Conservation (phyloP, 2,113 vertebrate species). For the Daphoenositta chrysoptera region DNA sequence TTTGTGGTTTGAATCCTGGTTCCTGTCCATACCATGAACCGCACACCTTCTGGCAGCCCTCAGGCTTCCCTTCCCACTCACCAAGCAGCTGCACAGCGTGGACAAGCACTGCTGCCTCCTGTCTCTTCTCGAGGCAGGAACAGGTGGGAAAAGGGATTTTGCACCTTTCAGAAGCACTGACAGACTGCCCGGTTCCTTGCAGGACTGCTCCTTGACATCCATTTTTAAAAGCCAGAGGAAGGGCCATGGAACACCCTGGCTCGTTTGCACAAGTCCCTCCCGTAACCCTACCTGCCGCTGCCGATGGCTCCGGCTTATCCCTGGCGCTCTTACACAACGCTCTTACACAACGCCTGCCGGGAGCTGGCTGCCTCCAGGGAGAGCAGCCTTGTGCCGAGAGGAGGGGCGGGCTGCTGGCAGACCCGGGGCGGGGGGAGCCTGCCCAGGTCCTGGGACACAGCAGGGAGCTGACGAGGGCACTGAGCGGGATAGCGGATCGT, state of each 20-base stretch:
- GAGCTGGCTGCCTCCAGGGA: neutral
- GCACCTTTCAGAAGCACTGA: neutral
- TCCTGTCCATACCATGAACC: neutral
- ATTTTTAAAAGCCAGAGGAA: neutral
- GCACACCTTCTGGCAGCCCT: rapidly evolving
- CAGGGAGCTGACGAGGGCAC: neutral
- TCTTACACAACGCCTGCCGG: neutral
- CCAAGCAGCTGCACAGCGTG: neutral
- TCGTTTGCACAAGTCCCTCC: neutral
- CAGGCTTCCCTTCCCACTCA: neutral
- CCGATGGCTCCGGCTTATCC: neutral
- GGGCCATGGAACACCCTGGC: neutral
- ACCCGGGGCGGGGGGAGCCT: rapidly evolving
- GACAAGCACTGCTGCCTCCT: neutral
- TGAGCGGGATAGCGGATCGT: rapidly evolving
- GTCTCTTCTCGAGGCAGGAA: neutral
- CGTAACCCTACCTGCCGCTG: neutral
- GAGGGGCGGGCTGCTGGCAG: neutral
- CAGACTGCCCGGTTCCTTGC: neutral
- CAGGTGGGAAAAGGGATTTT: neutral
- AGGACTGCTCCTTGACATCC: neutral
- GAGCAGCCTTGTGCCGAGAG: neutral
- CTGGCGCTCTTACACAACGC: neutral
- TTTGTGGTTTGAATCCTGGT: neutral
- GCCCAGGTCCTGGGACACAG: neutral